phyloP scores from a whole-genome alignment of 2,113 vertebrate genomes.

The Mystacornis crossleyi region DNA sequence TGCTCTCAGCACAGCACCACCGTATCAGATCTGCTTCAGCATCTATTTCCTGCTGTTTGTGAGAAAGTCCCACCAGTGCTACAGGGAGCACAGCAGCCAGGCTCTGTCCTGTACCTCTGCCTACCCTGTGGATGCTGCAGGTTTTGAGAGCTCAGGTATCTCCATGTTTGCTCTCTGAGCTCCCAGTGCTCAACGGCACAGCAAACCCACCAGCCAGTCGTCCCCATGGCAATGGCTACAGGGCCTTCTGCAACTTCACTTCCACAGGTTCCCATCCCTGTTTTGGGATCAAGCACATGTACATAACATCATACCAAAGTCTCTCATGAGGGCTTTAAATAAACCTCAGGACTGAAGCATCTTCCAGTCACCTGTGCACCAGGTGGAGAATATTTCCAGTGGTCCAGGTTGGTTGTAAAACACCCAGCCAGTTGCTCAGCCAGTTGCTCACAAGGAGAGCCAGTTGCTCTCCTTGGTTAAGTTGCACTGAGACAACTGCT shows the following conservation, averaged over 20 bases:
- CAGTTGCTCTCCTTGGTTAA: not conserved
- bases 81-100: not conserved
- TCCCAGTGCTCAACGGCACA: not conserved
- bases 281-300: not conserved
- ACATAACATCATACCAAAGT: not conserved
- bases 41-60: not conserved
- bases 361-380: not conserved
- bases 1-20: not conserved
- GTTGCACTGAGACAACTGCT: not conserved
- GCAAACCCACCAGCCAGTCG: not conserved
- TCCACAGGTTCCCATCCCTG: not conserved
- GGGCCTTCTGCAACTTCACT: not conserved
- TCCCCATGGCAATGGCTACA: not conserved
- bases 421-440: not conserved
- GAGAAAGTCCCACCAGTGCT: not conserved
- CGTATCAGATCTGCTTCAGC: not conserved
- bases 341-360: not conserved
- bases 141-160: not conserved
- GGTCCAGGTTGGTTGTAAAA: not conserved
- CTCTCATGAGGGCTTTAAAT: not conserved
- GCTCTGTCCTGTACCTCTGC: not conserved
- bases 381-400: not conserved
- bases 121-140: not conserved
- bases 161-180: fast-evolving
- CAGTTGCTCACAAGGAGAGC: not conserved